Percentiles rank a stretch among this genome's conserved stretches.
These are phyloP conservation scores for Siphamia tubifer DNA, from an alignment of 2,113 vertebrate genomes.

Conservation along the genomic window DNA sequence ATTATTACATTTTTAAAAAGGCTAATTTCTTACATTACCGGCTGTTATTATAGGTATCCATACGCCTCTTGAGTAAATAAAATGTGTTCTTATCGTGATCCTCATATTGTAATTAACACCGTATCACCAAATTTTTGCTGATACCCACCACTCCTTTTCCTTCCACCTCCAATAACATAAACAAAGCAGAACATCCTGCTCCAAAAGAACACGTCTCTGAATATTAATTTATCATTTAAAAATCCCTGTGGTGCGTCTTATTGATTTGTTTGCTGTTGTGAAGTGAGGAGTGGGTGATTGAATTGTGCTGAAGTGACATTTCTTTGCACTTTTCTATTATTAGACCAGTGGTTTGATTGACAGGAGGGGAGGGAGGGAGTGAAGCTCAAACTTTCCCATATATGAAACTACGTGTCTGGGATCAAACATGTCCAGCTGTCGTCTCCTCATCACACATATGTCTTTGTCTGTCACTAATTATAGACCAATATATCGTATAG, in stretches of 20 bases:
- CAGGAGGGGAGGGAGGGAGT: not conserved
- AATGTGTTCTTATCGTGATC: too few species aligned
- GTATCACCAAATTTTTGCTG: too few species aligned
- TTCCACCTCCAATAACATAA: not conserved
- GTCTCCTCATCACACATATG: slow-evolving; percentile 56
- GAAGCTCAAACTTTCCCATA: too few species aligned
- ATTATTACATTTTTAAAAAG: too few species aligned
- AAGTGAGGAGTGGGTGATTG: slow-evolving; percentile 46
- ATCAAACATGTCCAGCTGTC: slow-evolving; percentile 40
- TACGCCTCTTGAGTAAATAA: too few species aligned
- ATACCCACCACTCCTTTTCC: too few species aligned
- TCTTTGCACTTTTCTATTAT: slow-evolving; percentile 39
- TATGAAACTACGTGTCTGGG: slow-evolving; percentile 40
- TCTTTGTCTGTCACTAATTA: slow-evolving; percentile 42
- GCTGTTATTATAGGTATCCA: too few species aligned
- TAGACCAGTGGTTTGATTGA: slow-evolving; percentile 46
- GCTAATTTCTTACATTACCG: too few species aligned
- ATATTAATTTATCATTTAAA: slow-evolving; percentile 44
- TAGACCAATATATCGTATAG: slow-evolving; percentile 48
- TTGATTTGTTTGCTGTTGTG: slow-evolving; percentile 59
- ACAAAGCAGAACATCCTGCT: not conserved
- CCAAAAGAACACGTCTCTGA: slow-evolving; percentile 1
- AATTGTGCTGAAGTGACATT: slow-evolving; percentile 55
- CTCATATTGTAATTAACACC: too few species aligned
- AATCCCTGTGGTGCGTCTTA: slow-evolving; percentile 49